Evolutionary conservation across 35 echinoderm and acorn worm genomes (phyloP), one percentile per base, ranked within the genome.

Genomic region (Acanthaster planci): DNA sequence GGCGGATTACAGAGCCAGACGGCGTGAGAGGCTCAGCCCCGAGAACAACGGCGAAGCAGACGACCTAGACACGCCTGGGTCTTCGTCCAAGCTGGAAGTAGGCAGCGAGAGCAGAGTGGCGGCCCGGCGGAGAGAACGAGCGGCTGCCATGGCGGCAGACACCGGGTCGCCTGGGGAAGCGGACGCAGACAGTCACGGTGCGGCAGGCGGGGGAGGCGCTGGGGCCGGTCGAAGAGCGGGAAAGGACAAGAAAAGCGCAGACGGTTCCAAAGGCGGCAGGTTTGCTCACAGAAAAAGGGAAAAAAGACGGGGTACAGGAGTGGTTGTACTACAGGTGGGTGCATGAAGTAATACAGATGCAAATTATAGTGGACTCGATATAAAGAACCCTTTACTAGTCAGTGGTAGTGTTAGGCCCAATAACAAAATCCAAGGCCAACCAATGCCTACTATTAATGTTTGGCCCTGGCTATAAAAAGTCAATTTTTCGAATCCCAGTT

Each of bases 261-360:
- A 72, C 18, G 14, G 21, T 2, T 26, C 64, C 26, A 72, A 72
- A 72, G 18, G 19, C 12, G 64, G 64, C 22, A 35, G 64, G 64
- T 72, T 72, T 72, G 29, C 64, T 72, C 64, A 72, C 18, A 72
- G 64, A 29, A 72, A 72, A 72, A 68, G 64, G 64, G 64, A 72
- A 36, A 72, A 72, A 26, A 72, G 64, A 72, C 64, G 64, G 34
- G 64, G 64, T 14, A 72, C 64, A 14, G 64, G 64, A 26, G 64
- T 72, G 22, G 64, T 72, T 72, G 64, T 72, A 31, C 64, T 72
- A 31, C 26, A 72, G 64, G 64, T 72, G 26, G 64, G 64, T 72
- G 7, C 27, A 58, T 21, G 5, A 58, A 58, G 18, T 21, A 58
- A 21, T 58, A n/a, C n/a, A n/a, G n/a, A n/a, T n/a, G n/a, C n/a